Conservation (phyloP, 2,888 invertebrate species). For the Harpagoxenus sublaevis region DNA sequence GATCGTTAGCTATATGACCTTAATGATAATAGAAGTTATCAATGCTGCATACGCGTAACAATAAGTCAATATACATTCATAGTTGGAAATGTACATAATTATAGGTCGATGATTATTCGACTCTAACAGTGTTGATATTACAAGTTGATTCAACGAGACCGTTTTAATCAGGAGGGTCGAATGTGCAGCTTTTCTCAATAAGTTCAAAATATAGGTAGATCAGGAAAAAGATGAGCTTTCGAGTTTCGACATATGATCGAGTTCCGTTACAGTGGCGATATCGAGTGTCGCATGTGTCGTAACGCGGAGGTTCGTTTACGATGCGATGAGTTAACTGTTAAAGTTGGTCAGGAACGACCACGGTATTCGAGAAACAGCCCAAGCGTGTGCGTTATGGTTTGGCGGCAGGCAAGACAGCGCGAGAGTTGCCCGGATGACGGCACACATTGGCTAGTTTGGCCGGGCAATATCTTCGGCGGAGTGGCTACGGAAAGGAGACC, state of each 20-base stretch:
- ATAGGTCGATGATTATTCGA: neutral
- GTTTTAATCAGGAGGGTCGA: neutral
- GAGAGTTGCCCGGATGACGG: conserved; percentile 27
- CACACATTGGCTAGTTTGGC: conserved; percentile 53
- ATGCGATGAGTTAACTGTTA: conserved; percentile 3
- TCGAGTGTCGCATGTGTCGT: conserved; percentile 21
- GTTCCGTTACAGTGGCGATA: neutral
- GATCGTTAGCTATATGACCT: neutral
- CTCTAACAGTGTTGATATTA: neutral
- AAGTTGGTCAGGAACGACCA: conserved; percentile 21
- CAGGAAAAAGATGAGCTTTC: neutral
- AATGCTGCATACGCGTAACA: neutral
- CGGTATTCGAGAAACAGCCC: conserved; percentile 10
- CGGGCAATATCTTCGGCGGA: conserved; percentile 59
- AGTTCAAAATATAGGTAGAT: neutral
- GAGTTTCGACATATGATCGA: neutral
- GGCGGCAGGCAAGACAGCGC: conserved; percentile 49
- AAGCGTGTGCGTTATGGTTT: conserved; percentile 63
- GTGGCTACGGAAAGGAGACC: conserved; percentile 66
- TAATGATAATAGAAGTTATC: conserved; percentile 9
- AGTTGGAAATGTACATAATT: neutral
- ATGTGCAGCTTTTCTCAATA: neutral
- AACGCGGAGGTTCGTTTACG: conserved; percentile 52
- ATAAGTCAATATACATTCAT: neutral
- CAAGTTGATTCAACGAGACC: no score